Percentiles rank a stretch among this genome's conserved stretches.
Evolutionary conservation across 2,113 vertebrate genomes (phyloP).

Genomic region (Tricholaema leucomelas): DNA sequence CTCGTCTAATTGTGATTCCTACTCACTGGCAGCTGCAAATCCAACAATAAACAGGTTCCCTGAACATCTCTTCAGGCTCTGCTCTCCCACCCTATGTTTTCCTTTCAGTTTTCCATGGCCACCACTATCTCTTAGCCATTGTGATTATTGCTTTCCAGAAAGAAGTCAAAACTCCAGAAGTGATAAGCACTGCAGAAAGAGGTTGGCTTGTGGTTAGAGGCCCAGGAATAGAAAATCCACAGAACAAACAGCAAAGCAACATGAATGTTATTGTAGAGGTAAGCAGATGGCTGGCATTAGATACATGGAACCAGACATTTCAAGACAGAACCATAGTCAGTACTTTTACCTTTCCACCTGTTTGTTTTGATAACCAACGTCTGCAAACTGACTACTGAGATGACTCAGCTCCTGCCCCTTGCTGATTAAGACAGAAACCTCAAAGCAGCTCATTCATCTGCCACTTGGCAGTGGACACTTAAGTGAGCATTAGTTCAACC

Average conservation of each 20-base stretch:
- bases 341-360: neutral
- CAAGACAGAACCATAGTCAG: neutral
- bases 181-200: neutral
- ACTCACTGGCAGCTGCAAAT: neutral
- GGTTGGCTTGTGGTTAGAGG: neutral
- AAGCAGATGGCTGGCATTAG: neutral
- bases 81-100: neutral
- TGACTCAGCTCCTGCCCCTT: neutral
- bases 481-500: rapidly evolving
- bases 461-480: neutral
- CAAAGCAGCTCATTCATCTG: neutral
- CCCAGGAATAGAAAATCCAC: neutral
- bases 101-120: neutral
- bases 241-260: neutral
- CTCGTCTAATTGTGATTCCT: neutral
- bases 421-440: neutral
- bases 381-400: neutral
- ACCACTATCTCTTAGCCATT: neutral
- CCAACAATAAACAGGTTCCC: neutral
- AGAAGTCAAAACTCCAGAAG: neutral
- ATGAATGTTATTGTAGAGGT: neutral
- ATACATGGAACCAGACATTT: neutral
- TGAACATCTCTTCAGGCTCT: neutral
- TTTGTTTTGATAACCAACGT: neutral
- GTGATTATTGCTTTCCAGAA: neutral